Conservation (phyloP, 2,113 vertebrate genomes). For the Elachura formosa region DNA sequence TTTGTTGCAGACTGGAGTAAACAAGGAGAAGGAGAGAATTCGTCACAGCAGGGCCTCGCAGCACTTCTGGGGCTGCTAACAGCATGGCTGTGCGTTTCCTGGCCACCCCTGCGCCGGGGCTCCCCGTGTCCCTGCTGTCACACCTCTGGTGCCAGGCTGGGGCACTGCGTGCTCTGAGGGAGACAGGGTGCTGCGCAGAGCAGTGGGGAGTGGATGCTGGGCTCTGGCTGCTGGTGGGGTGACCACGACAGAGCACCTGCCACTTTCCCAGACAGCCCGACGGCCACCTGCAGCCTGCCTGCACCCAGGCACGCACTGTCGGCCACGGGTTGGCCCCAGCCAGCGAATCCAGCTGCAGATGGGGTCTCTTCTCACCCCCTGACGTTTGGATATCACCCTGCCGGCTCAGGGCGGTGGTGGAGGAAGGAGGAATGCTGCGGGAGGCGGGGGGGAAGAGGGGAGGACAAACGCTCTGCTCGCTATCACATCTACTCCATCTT, state of each 20-base stretch:
- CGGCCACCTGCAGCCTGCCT: neutral
- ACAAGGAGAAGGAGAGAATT: slow-evolving; percentile 53
- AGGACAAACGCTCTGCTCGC: slow-evolving; percentile 42
- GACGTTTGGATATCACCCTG: slow-evolving; percentile 80
- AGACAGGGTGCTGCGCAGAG: neutral
- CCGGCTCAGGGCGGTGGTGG: slow-evolving; percentile 38
- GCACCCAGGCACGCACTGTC: neutral
- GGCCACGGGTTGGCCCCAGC: neutral
- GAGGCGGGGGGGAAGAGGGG: neutral
- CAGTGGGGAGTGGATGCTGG: fast-evolving
- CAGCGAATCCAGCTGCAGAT: neutral
- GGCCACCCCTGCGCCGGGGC: neutral
- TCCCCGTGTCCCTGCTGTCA: neutral
- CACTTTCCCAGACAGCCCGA: neutral
- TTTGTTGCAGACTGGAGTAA: slow-evolving; percentile 66
- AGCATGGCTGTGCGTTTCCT: neutral
- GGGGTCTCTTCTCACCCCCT: slow-evolving; percentile 76
- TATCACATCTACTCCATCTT: slow-evolving; percentile 79
- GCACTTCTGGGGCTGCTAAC: neutral
- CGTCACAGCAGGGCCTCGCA: neutral
- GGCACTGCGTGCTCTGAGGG: neutral
- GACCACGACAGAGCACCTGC: fast-evolving
- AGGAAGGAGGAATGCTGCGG: neutral
- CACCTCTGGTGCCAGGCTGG: neutral
- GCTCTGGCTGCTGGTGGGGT: fast-evolving